Evolutionary conservation across 1,140 invertebrate genomes (phyloP).

Genomic region (Campoletis sonorensis): DNA sequence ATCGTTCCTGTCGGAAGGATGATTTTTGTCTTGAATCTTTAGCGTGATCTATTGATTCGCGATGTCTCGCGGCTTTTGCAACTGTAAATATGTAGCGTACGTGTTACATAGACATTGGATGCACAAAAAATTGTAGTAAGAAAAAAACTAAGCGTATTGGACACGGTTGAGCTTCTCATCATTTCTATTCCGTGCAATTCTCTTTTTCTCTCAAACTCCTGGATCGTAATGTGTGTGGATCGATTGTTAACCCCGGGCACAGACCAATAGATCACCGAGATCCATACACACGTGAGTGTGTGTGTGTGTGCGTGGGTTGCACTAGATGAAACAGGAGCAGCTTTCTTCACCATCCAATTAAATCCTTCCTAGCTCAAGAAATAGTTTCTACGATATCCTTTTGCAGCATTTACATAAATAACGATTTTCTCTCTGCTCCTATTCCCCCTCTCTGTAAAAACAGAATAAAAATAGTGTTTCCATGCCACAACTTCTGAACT

Average conservation of each 20-base stretch:
- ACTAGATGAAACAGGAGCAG: conserved; percentile 39
- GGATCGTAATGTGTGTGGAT: conserved; percentile 41
- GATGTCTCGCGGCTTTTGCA: neutral
- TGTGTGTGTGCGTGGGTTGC: neutral
- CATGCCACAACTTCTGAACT: conserved; percentile 40
- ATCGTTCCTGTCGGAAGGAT: conserved; percentile 31
- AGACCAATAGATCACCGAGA: conserved; percentile 54
- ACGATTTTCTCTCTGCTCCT: conserved; percentile 50
- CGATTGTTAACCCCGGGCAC: conserved; percentile 53
- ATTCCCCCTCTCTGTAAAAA: neutral
- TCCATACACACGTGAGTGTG: neutral
- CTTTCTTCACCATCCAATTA: conserved; percentile 58
- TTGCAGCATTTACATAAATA: conserved; percentile 58
- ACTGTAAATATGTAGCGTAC: neutral
- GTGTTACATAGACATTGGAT: neutral
- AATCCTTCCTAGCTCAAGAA: conserved; percentile 44
- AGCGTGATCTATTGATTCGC: conserved; percentile 9
- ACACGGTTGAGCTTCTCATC: conserved; percentile 5
- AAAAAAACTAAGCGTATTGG: neutral
- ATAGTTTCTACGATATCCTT: conserved; percentile 53
- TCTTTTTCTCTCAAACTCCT: neutral
- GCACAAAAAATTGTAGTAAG: neutral
- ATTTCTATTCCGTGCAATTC: neutral
- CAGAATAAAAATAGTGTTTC: neutral
- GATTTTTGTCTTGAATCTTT: conserved; percentile 18